Evolutionary conservation across 2,113 vertebrate species (phyloP), one percentile per base, ranked within the genome.

Genomic region (Arothron firmamentum): DNA sequence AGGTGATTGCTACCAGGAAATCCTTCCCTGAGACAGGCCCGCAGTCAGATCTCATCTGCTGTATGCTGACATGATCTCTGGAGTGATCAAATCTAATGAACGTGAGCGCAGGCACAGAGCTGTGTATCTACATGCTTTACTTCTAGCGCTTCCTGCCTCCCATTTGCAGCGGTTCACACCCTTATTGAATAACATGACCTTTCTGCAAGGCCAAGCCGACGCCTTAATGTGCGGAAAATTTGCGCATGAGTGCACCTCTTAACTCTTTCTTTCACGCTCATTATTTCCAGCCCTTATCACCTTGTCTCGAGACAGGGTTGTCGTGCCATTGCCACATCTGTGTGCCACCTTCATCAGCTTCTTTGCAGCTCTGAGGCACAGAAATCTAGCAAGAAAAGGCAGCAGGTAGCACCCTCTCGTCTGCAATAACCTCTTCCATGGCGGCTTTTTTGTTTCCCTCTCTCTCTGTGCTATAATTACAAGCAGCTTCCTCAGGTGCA

Each of bases 111-210:
- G 75, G 64, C 67, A 76, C 62, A 59, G 75, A 73, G 75, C 68
- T 84, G 78, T 79, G 79, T 80, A 85, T 77, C 78, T 71, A 84
- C 79, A 75, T 16, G 75, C 69, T 80, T 74, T 82, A 81, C 82
- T 74, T 82, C 62, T 62, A 4, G 61, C 75, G 69, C 55, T 62
- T 67, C 61, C 74, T 20, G 46, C 76, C 70, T 67, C 82, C 75
- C 70, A 73, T 81, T 82, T 52, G 60, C 61, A 72, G 55, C 62
- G 75, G 67, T 85, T 84, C 67, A 66, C 75, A 55, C 88, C 82
- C 85, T 86, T 86, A 88, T 85, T 85, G 83, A 88, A 86, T 86
- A 85, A 84, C 80, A 70, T 83, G 85, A 88, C 88, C 90, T 89
- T 91, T 90, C 72, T n/a, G 59, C 79, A 75, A 88, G 81, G 86